These are phyloP conservation scores for Cryptus viduatorius DNA, from an alignment of 2,888 invertebrate species.

Conservation along the genomic window DNA sequence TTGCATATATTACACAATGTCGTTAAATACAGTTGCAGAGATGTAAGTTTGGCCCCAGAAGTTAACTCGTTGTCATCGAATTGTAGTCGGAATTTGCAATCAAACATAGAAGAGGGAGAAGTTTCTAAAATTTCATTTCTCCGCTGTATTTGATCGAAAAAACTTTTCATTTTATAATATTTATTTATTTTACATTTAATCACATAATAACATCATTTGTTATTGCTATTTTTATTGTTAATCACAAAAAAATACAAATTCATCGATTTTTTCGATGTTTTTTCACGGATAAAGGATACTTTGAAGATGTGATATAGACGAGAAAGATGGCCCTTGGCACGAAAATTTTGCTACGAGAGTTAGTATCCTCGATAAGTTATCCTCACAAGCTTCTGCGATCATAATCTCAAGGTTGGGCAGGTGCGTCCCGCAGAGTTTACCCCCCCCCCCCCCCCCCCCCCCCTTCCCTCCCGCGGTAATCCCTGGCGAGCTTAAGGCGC, in stretches of 20 bases:
- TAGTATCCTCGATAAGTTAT: constrained; percentile 70
- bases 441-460: too few species aligned
- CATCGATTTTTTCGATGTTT: neutral
- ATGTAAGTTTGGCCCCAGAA: neutral
- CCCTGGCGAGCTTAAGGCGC: constrained; percentile 74
- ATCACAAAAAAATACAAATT: too few species aligned
- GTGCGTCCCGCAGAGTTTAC: constrained; percentile 71
- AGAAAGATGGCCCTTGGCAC: neutral
- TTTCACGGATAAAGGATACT: neutral
- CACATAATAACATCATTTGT: too few species aligned
- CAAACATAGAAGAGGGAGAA: neutral
- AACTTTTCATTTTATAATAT: neutral
- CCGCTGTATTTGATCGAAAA: neutral
- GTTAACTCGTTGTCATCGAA: constrained; percentile 3
- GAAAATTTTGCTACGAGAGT: constrained; percentile 18
- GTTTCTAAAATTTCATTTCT: neutral
- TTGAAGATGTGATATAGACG: neutral
- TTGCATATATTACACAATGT: constrained; percentile 5
- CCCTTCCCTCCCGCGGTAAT: constrained; percentile 71
- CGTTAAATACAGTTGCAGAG: constrained; percentile 1
- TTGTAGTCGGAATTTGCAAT: neutral
- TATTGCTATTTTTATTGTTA: too few species aligned
- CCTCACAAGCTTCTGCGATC: constrained; percentile 69
- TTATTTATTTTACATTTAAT: neutral
- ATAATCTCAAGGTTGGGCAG: constrained; percentile 73